Conservation (phyloP, 2,888 invertebrate genomes). For the Campoletis raptor region DNA sequence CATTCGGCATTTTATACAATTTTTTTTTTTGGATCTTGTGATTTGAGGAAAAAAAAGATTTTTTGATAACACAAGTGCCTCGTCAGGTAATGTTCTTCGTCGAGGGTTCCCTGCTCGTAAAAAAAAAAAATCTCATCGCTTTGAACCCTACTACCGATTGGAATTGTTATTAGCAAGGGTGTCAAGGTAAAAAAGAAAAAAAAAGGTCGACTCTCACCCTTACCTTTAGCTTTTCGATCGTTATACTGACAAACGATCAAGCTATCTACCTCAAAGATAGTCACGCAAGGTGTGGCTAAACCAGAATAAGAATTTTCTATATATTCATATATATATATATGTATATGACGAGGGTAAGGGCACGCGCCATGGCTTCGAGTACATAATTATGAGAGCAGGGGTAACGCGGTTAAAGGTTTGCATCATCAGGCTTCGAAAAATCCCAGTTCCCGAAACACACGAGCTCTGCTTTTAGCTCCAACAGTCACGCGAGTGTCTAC, state of each 20-base stretch:
- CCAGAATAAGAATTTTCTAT: slow-evolving; percentile 31
- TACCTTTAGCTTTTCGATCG: slow-evolving; percentile 16
- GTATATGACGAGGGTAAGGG: slow-evolving; percentile 70
- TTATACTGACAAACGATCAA: slow-evolving; percentile 74
- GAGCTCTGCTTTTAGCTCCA: not conserved
- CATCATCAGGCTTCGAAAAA: not conserved
- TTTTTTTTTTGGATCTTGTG: not conserved
- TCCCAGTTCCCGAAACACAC: not conserved
- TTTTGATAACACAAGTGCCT: not conserved
- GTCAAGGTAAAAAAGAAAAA: slow-evolving; percentile 66
- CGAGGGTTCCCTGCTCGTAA: not conserved
- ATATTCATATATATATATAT: not conserved
- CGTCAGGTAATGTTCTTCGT: not conserved
- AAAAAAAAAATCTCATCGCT: slow-evolving; percentile 1
- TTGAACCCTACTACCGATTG: slow-evolving; percentile 48
- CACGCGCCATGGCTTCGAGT: slow-evolving; percentile 80
- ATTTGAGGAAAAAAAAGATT: not conserved
- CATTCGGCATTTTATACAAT: not conserved
- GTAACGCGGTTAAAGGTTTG: slow-evolving; percentile 7
- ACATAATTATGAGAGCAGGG: slow-evolving; percentile 78
- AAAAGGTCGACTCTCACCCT: not conserved
- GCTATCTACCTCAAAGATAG: slow-evolving; percentile 75
- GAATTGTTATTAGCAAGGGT: slow-evolving; percentile 70
- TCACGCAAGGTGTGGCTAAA: slow-evolving; percentile 74
- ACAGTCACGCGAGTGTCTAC: slow-evolving; percentile 11